Evolutionary conservation across 2,797 vertebrate species (phyloP), one percentile per base, ranked within the genome.

Genomic region (Galaxias olidus): DNA sequence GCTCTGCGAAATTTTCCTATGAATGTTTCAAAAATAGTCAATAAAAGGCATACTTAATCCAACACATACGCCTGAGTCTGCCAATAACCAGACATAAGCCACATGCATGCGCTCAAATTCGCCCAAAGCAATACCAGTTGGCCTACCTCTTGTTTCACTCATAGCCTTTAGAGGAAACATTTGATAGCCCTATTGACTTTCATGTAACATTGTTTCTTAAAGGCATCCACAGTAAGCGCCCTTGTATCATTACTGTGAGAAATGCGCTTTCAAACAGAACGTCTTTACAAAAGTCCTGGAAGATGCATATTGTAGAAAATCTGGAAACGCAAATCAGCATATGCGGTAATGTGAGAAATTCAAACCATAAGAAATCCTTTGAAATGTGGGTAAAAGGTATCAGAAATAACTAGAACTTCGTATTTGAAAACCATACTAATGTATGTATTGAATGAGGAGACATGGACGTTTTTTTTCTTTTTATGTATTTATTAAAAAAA

Each of bases 261-360:
- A 96, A 94, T 91, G 93, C 92, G 94, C 94, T 94, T 94, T 94
- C 94, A 94, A 94, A 95, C 92, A 89, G 91, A 84, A 88, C 87
- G 87, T 83, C 88, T 85, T 87, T 77, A 78, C 88, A 86, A 80
- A 94, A 92, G 94, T 96, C 95, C 94, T 95, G 91, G 86, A 92
- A 93, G 94, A 67, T 75, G 44, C 80, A 51, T 72, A 74, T 14
- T 1, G 0, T 0, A 0, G n/a, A 41, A 18, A 9, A 0, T 13
- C 54, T 48, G 15, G 0, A 0, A 12, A 1, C 19, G 0, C n/a
- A 4, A 9, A 44, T 63, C 46, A 20, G 0, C 0, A 1, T 0
- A 4, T 46, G 30, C 2, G 30, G 30, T 30, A 30, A 30, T 30
- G 30, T 30, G 30, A 30, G 30, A 2, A 3, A 30, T 30, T 30